Evolutionary conservation across 2,797 vertebrate species (phyloP), one percentile per base, ranked within the genome.

Genomic region (Rhinophrynus dorsalis): DNA sequence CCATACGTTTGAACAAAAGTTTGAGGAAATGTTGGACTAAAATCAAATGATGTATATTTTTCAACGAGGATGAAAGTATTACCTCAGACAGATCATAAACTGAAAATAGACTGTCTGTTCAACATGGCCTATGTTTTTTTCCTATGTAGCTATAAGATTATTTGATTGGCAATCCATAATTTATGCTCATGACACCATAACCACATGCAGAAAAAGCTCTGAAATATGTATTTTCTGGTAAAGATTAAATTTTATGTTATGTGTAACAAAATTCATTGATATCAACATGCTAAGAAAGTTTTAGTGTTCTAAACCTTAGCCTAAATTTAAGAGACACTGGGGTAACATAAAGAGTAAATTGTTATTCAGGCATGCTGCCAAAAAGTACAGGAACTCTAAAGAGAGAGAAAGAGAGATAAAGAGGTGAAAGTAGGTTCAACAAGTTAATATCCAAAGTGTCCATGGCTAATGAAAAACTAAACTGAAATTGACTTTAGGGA

Each of bases 321-420:
- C 38, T 59, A 42, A 52, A 59, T 57, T 63, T 57, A 50, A 17
- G 12, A 58, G 68, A 11, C 60, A 24, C 45, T 21, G 13, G 54
- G 42, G 61, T 32, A 59, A 32, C 6, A 45, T 59, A 64, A 72
- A 66, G 35, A 50, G 24, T 58, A 44, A 51, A 33, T 29, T 59
- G 54, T 66, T 72, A 44, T 37, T 72, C 33, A 32, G 68, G 52
- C 60, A 30, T 11, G 11, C 24, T 42, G 69, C 69, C 69, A 65
- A 72, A 59, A 29, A 51, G 54, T 45, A 72, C 52, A 58, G 44
- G 33, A 58, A 45, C 33, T 50, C 44, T 7, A 65, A 5, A 42
- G 69, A 56, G 44, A 65, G 30, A 52, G 8, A 3, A 13, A 35
- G 60, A 72, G 45, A 10, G 32, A 52, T 64, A 40, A 20, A 5